Percentiles rank a stretch among this genome's conserved stretches.
These are phyloP conservation scores for Galerucella nymphaeae DNA, from an alignment of 2,888 invertebrate genomes.

Conservation along the genomic window DNA sequence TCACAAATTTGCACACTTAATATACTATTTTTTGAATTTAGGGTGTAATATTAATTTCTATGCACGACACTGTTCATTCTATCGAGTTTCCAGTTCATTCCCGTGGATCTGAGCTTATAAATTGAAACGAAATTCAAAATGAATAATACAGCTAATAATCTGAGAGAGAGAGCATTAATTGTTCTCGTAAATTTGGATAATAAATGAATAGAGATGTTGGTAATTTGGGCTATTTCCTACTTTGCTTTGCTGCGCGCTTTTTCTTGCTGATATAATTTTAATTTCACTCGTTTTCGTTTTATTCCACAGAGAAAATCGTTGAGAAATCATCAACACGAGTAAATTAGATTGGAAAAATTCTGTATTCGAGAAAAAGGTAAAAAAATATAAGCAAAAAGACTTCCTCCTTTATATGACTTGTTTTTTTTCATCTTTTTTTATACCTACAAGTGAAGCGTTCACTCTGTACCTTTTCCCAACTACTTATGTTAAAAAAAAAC, in stretches of 20 bases:
- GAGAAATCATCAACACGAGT: not conserved
- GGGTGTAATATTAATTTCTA: not conserved
- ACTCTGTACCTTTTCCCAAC: too few relatives aligned
- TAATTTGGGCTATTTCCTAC: constrained; percentile 29
- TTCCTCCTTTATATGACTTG: too few relatives aligned
- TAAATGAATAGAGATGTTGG: constrained; percentile 30
- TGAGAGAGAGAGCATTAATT: constrained; percentile 27
- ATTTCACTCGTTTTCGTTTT: not conserved
- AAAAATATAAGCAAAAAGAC: too few relatives aligned
- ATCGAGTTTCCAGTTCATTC: constrained; percentile 17
- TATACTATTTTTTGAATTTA: too few relatives aligned
- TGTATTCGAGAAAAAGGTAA: not conserved
- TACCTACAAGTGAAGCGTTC: too few relatives aligned
- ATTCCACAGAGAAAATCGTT: not conserved
- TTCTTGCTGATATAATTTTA: constrained; percentile 8
- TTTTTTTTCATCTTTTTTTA: too few relatives aligned
- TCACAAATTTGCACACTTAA: too few relatives aligned
- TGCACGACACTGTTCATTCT: not conserved
- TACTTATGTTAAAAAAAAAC: too few relatives aligned
- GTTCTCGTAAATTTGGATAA: constrained; percentile 31
- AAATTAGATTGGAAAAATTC: not conserved
- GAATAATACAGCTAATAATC: constrained; percentile 34
- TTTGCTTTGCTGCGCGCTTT: constrained; percentile 12
- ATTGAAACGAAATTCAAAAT: constrained; percentile 22
- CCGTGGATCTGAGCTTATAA: constrained; percentile 9